Base-by-base conservation (phyloP, 2,797 vertebrate species). In the Arrhamphus sclerolepis region DNA sequence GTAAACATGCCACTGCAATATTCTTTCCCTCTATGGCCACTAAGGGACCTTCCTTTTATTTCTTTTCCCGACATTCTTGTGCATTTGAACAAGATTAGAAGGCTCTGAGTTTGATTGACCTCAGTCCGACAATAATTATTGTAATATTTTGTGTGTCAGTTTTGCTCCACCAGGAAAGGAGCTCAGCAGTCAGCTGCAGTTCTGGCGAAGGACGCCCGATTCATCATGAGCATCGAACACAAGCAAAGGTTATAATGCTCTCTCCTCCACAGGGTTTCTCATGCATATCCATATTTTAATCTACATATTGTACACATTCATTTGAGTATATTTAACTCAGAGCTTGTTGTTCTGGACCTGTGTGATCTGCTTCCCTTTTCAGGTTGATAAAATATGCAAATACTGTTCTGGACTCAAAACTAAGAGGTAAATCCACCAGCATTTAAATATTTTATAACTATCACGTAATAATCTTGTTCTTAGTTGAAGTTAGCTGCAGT, bases 101-200 rank as follows among this genome's bases (percentile, higher is more conserved):
- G 9, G 31, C 13, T 34, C 2, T 34, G 2, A 34, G 13, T 34
- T 34, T 9, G 10, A 31, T 31, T 31, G 7, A 3, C 9, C 2
- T 44, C 17, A 21, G 19, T 11, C 42, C 21, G 16, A 48, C 9
- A 43, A 43, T 3, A 2, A 19, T 17, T 20, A 43, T 1, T 17
- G 1, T 47, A 26, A 16, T 39, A 16, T 28, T 39, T 40, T 81
- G 80, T 41, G 3, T 56, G 49, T 76, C n/a, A 99, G 98, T 98
- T 99, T 89, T 99, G 97, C 92, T 94, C 97, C 46, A 99, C 97
- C 52, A 95, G 97, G 77, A 99, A 98, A 94, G 96, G 97, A 87
- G 95, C 92, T 49, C 97, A 99, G 77, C 96, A 98, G 75, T 94
- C 96, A 1, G 96, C 97, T 75, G 84, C 93, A 74, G 89, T 98